Percentiles rank a stretch among this genome's conserved stretches.
phyloP scores from a whole-genome alignment of 2,113 vertebrate species.

The Corythaixoides concolor region DNA sequence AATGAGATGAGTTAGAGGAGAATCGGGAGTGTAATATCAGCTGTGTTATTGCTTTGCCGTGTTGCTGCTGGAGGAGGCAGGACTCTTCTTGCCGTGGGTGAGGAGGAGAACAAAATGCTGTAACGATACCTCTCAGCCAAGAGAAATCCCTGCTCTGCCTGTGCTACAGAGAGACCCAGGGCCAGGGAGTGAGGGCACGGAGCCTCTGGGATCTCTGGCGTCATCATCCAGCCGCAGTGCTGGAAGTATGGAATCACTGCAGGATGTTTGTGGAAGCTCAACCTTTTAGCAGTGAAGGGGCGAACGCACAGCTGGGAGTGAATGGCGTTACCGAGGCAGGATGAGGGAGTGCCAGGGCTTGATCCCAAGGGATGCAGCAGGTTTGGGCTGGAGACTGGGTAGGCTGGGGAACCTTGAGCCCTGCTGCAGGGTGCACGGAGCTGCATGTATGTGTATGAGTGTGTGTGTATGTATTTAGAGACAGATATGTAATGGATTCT shows the following conservation, averaged over 20 bases:
- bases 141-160: background rate
- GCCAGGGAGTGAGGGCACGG: background rate
- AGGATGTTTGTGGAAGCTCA: accelerated
- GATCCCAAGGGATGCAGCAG: accelerated
- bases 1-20: background rate
- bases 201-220: background rate
- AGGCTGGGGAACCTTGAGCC: no score
- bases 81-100: background rate
- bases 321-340: background rate
- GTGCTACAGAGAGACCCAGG: accelerated
- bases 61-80: background rate
- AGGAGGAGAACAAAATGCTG: background rate
- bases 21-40: background rate
- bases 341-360: background rate
- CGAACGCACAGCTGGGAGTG: background rate
- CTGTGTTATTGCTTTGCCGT: background rate
- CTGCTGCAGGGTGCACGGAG: background rate
- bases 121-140: background rate
- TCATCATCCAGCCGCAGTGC: background rate
- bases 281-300: background rate
- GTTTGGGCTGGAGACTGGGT: background rate
- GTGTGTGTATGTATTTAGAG: no score
- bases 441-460: accelerated
- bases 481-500: background rate
- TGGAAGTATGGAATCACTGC: background rate